Conservation (phyloP, 92 coral and sea anemone species). For the Phenganax subtilis region DNA sequence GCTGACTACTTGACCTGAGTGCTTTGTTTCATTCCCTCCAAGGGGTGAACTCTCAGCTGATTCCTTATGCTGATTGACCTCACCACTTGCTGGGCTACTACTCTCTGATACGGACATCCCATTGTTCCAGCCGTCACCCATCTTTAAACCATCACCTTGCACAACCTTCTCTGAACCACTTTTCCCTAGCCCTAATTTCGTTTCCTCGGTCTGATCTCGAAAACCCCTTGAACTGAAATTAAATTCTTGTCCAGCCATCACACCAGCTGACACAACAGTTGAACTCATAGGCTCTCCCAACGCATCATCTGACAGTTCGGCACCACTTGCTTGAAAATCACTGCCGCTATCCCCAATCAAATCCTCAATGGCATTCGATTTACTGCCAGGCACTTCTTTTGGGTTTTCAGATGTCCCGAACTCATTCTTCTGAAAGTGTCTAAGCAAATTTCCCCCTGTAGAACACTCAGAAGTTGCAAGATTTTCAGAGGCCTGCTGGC, state of each 20-base stretch:
- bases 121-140: background rate
- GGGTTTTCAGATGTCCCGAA: background rate
- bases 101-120: background rate
- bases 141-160: background rate
- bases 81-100: background rate
- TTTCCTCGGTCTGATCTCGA: background rate
- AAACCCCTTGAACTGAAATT: background rate
- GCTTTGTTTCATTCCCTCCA: background rate
- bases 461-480: too few relatives aligned
- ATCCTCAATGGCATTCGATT: constrained; percentile 22
- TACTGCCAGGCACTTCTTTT: constrained; percentile 8
- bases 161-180: background rate
- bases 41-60: background rate
- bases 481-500: too few relatives aligned
- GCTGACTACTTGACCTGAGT: background rate
- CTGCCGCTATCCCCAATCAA: constrained; percentile 28
- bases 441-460: too few relatives aligned
- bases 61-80: background rate
- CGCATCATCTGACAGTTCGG: constrained; percentile 19
- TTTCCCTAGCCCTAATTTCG: background rate
- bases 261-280: background rate
- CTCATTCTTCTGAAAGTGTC: too few relatives aligned
- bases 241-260: background rate
- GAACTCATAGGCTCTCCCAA: background rate
- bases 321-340: constrained; percentile 22